These are phyloP conservation scores for Nycteola revayana DNA, from an alignment of 2,888 invertebrate genomes.

Conservation along the genomic window DNA sequence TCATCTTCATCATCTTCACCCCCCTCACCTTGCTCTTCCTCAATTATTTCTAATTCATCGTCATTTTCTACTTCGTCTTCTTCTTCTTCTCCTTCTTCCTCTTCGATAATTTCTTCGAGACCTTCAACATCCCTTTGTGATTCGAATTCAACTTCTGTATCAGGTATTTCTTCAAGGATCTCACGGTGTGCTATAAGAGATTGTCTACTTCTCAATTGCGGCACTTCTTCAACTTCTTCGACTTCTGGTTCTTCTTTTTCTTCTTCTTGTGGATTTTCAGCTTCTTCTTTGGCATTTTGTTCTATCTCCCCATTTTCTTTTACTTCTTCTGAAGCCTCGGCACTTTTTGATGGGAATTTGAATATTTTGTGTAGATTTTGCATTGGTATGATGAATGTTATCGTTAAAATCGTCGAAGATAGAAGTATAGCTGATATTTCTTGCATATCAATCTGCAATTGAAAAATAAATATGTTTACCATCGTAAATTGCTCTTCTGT, in stretches of 20 bases:
- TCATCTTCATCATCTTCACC: slow-evolving; percentile 68
- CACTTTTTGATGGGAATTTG: slow-evolving; percentile 32
- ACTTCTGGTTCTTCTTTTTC: slow-evolving; percentile 34
- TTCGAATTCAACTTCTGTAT: slow-evolving; percentile 69
- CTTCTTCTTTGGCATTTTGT: slow-evolving; percentile 29
- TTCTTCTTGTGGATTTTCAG: slow-evolving; percentile 18
- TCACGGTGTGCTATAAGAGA: slow-evolving; percentile 68
- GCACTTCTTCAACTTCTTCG: too few species aligned
- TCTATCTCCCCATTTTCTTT: slow-evolving; percentile 26
- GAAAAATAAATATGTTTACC: too few species aligned
- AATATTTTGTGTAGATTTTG: slow-evolving; percentile 71
- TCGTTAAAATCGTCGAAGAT: slow-evolving; percentile 78
- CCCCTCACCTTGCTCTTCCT: slow-evolving; percentile 69
- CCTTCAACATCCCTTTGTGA: slow-evolving; percentile 60
- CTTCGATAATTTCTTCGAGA: slow-evolving; percentile 69
- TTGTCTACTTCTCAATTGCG: slow-evolving; percentile 44
- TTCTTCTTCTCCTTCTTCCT: slow-evolving; percentile 59
- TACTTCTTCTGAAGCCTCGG: slow-evolving; percentile 15
- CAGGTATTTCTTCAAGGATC: slow-evolving; percentile 72
- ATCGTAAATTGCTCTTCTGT: too few species aligned
- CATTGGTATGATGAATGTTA: slow-evolving; percentile 86
- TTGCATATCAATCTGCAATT: slow-evolving; percentile 77
- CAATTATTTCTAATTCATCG: slow-evolving; percentile 63
- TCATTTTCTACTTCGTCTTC: slow-evolving; percentile 44
- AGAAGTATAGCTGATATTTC: slow-evolving; percentile 79